phyloP scores from a whole-genome alignment of 2,113 vertebrate species.

The Hypanus sabinus region DNA sequence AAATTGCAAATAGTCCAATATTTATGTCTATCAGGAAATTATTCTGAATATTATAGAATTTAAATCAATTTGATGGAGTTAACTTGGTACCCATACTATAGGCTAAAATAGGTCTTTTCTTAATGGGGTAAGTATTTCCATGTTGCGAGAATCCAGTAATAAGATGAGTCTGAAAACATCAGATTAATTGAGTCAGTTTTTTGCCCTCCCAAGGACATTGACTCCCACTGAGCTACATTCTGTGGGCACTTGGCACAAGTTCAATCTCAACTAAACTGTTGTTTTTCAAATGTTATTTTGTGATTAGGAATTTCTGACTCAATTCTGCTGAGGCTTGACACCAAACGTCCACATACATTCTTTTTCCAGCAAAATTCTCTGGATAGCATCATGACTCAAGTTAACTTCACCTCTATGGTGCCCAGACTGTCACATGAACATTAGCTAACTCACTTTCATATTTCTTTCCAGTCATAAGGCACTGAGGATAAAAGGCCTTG shows the following conservation, averaged over 20 bases:
- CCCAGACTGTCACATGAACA: neutral
- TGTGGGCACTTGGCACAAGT: neutral
- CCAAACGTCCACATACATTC: neutral
- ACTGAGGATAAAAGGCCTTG: neutral
- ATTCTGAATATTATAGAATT: neutral
- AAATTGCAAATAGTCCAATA: neutral
- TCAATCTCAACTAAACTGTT: neutral
- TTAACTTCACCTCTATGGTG: neutral
- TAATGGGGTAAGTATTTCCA: constrained; percentile 9
- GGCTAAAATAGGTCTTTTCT: constrained; percentile 17
- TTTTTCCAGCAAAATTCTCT: neutral
- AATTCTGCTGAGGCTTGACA: neutral
- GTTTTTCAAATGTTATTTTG: neutral
- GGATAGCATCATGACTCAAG: neutral
- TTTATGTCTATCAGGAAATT: neutral
- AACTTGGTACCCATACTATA: neutral
- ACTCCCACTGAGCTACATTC: neutral
- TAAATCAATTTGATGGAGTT: neutral
- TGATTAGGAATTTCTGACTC: neutral
- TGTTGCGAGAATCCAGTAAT: neutral
- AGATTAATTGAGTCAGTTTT: neutral
- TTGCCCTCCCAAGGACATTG: neutral
- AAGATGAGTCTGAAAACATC: constrained; percentile 17
- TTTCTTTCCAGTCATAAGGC: neutral
- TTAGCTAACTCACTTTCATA: neutral